Conservation (phyloP, 2,113 vertebrate genomes). For the Boleophthalmus pectinirostris region DNA sequence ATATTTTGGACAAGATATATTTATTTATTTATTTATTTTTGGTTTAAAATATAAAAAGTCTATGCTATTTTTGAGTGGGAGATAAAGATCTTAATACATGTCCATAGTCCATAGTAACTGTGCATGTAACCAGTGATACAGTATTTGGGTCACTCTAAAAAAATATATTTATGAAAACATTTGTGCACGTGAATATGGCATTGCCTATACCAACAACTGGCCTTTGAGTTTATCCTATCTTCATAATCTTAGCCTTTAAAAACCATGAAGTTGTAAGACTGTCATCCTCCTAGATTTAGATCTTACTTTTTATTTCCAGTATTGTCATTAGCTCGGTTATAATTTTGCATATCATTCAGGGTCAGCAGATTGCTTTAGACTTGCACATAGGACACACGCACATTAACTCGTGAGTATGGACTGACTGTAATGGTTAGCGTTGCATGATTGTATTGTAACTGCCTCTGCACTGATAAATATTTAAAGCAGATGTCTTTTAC, state of each 20-base stretch:
- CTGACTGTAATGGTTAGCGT: neutral
- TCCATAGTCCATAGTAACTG: neutral
- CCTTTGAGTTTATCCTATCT: slow-evolving; percentile 2
- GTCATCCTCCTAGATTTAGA: slow-evolving; percentile 14
- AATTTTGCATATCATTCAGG: neutral
- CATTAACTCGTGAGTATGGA: neutral
- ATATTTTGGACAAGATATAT: no score
- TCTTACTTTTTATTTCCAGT: slow-evolving; percentile 22
- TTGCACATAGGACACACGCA: neutral
- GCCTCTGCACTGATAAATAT: slow-evolving; percentile 20
- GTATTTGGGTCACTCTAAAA: neutral
- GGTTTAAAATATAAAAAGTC: no score
- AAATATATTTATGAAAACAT: no score
- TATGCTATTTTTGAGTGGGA: no score
- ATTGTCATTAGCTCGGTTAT: slow-evolving; percentile 6
- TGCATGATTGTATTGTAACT: slow-evolving; percentile 22
- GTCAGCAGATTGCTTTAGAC: slow-evolving; percentile 28
- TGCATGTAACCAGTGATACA: slow-evolving; percentile 8
- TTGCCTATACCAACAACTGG: no score
- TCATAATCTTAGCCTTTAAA: slow-evolving; percentile 37
- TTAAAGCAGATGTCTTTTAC: neutral
- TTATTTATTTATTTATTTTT: no score
- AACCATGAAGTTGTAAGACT: slow-evolving; percentile 42
- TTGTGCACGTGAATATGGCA: no score
- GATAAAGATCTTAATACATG: no score